These are phyloP conservation scores for Sesia bembeciformis DNA, from an alignment of 2,888 invertebrate genomes.

Conservation along the genomic window DNA sequence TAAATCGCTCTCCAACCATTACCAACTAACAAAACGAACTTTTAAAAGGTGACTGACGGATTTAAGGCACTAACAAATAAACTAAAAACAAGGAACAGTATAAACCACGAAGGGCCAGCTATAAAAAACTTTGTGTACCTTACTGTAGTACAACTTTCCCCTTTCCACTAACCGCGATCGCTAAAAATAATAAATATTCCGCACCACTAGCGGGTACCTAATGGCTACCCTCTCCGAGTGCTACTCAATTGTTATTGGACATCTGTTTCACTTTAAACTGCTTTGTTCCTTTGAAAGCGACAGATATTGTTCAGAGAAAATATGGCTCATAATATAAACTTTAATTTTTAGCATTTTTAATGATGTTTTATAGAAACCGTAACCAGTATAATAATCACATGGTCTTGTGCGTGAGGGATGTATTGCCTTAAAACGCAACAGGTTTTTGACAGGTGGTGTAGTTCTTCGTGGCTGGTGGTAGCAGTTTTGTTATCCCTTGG, in stretches of 20 bases:
- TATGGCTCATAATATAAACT: neutral
- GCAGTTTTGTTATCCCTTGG: no score
- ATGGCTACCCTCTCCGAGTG: neutral
- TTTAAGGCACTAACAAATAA: no score
- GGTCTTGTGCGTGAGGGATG: no score
- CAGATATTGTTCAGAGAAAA: neutral
- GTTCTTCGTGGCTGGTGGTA: no score
- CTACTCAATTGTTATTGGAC: neutral
- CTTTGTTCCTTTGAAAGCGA: neutral
- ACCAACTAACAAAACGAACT: no score
- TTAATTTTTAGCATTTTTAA: neutral
- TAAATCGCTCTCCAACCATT: no score
- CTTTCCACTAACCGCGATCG: neutral
- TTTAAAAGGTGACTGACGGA: no score
- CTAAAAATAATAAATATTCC: conserved; percentile 3
- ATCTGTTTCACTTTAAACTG: neutral
- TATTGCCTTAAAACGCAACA: no score
- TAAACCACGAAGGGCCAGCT: neutral
- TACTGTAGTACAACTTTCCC: neutral
- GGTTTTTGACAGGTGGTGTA: no score
- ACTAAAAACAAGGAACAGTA: neutral
- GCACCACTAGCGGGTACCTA: conserved; percentile 1
- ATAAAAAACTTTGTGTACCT: neutral
- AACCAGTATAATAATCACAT: no score
- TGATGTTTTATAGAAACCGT: no score